A percentile compares a stretch with the other conserved stretches of the same genome.
Evolutionary conservation across 2,797 vertebrate genomes (phyloP).

Genomic region (Semotilus atromaculatus): DNA sequence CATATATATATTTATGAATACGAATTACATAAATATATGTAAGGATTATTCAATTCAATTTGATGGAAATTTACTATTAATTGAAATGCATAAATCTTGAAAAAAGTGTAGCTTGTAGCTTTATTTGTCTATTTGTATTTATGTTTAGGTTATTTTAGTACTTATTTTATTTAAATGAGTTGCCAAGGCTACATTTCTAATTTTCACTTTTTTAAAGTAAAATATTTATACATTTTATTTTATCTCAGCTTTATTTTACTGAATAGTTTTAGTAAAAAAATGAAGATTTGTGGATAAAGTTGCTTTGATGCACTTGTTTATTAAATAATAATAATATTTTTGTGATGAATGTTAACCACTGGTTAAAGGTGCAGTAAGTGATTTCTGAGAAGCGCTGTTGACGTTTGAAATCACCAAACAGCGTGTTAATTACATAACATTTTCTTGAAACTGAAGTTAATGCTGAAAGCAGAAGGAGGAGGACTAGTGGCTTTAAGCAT

Average conservation of each 20-base stretch:
- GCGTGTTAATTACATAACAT: slow-evolving; percentile 8
- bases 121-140: background rate
- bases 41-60: too few relatives aligned
- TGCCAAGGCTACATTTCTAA: background rate
- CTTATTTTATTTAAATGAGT: background rate
- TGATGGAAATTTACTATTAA: too few relatives aligned
- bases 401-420: background rate
- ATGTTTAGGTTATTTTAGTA: background rate
- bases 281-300: background rate
- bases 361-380: too few relatives aligned
- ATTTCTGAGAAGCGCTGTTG: background rate
- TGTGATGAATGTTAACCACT: too few relatives aligned
- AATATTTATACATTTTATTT: background rate
- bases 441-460: slow-evolving; percentile 1
- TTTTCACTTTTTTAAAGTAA: background rate
- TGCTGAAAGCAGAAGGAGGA: slow-evolving; percentile 20
- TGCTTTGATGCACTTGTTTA: background rate
- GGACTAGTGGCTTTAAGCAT: background rate
- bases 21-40: too few relatives aligned
- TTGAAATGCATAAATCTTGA: too few relatives aligned
- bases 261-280: background rate
- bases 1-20: too few relatives aligned
- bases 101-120: background rate
- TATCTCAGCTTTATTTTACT: background rate
- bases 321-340: background rate